phyloP scores from a whole-genome alignment of 2,888 invertebrate species.

The Bembecia ichneumoniformis region DNA sequence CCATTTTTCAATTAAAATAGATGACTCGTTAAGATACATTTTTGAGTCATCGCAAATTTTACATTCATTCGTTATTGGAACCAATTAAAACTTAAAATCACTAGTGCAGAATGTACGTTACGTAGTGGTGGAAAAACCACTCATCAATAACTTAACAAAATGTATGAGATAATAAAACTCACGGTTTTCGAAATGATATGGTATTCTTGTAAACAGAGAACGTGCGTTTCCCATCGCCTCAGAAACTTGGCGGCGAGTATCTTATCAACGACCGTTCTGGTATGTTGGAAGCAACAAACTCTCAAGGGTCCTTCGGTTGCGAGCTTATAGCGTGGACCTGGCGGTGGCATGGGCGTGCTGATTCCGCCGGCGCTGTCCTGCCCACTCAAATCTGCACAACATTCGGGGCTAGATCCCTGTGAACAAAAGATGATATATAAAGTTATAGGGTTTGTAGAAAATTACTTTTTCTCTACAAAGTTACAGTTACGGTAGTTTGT shows the following conservation, averaged over 20 bases:
- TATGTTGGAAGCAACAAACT: conserved; percentile 83
- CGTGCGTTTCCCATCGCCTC: conserved; percentile 84
- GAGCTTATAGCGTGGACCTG: conserved; percentile 77
- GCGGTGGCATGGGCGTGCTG: conserved; percentile 51
- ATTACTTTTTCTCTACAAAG: too few species aligned
- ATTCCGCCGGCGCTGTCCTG: conserved; percentile 43
- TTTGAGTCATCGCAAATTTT: too few species aligned
- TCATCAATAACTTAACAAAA: too few species aligned
- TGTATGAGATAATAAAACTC: conserved; percentile 30
- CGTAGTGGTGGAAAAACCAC: too few species aligned
- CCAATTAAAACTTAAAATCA: too few species aligned
- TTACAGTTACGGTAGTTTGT: too few species aligned
- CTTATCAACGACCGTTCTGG: conserved; percentile 83
- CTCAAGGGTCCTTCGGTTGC: conserved; percentile 80
- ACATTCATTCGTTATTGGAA: too few species aligned
- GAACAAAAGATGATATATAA: conserved; percentile 8
- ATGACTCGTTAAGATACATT: too few species aligned
- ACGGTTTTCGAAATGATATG: conserved; percentile 82
- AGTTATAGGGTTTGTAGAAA: too few species aligned
- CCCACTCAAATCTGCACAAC: conserved; percentile 57
- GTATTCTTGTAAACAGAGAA: conserved; percentile 76
- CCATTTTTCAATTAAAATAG: too few species aligned
- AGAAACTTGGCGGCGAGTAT: conserved; percentile 83
- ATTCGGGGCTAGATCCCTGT: conserved; percentile 70
- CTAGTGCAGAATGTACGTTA: too few species aligned